phyloP scores from a whole-genome alignment of 2,797 vertebrate genomes.

The Microctenopoma steveboyesi region DNA sequence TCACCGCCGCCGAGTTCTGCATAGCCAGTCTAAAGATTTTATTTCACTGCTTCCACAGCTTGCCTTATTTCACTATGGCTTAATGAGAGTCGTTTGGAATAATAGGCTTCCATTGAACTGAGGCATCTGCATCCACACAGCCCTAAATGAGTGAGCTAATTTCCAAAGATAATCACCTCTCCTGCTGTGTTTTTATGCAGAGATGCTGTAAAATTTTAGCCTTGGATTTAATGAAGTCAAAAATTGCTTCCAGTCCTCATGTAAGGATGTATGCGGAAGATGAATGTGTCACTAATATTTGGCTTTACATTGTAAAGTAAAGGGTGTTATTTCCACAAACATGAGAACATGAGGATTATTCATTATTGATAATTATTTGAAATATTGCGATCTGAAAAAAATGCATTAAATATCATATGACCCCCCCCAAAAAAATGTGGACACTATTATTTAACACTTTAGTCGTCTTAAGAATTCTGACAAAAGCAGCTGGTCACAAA shows the following conservation, averaged over 20 bases:
- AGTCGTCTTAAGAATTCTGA: neutral
- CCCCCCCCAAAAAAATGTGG: neutral
- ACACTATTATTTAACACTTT: neutral
- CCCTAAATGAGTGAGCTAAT: slow-evolving; percentile 86
- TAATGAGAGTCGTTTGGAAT: slow-evolving; percentile 92
- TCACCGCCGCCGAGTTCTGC: slow-evolving; percentile 66
- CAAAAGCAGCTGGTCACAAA: slow-evolving; percentile 2
- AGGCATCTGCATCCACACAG: slow-evolving; percentile 87
- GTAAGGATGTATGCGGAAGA: slow-evolving; percentile 46
- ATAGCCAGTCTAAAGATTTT: slow-evolving; percentile 82
- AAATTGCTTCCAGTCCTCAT: slow-evolving; percentile 68
- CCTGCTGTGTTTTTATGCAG: slow-evolving; percentile 79
- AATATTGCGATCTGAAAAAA: too few species aligned
- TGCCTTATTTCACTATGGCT: slow-evolving; percentile 86
- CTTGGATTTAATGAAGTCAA: slow-evolving; percentile 76
- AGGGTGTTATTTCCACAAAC: slow-evolving; percentile 52
- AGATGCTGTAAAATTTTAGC: slow-evolving; percentile 76
- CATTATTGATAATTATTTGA: slow-evolving; percentile 15
- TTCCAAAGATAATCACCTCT: slow-evolving; percentile 86
- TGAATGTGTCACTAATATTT: slow-evolving; percentile 51
- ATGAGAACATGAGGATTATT: slow-evolving; percentile 24
- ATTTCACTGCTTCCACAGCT: slow-evolving; percentile 85
- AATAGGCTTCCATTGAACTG: slow-evolving; percentile 86
- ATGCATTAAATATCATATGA: neutral
- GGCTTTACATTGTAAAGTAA: slow-evolving; percentile 43